Conservation (phyloP, 2,888 invertebrate species). For the Trilocha varians region DNA sequence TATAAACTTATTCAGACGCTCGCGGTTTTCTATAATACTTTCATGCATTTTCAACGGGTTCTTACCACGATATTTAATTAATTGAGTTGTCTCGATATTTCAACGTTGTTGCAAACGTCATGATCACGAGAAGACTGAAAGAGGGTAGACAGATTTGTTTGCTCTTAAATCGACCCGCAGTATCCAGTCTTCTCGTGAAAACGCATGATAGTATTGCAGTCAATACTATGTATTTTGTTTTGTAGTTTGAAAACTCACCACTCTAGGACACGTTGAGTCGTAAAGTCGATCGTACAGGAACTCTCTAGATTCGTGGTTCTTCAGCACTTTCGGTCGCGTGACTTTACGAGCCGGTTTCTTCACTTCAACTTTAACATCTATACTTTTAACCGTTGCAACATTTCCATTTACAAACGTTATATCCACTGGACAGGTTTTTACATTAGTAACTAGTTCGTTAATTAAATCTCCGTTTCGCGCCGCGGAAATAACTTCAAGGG, state of each 20-base stretch:
- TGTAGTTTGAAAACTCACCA: slow-evolving; percentile 33
- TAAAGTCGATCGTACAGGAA: slow-evolving; percentile 58
- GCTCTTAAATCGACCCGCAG: no score
- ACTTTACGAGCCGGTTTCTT: slow-evolving; percentile 38
- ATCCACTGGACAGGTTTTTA: slow-evolving; percentile 27
- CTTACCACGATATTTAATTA: no score
- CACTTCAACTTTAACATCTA: slow-evolving; percentile 19
- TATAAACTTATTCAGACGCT: no score
- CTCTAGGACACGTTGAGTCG: slow-evolving; percentile 46
- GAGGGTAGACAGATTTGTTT: no score
- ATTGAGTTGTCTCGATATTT: no score
- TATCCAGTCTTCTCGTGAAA: no score
- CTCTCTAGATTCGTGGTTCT: slow-evolving; percentile 46
- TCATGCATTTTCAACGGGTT: no score
- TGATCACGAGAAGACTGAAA: no score
- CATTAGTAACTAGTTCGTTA: slow-evolving; percentile 19
- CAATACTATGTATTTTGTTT: background rate
- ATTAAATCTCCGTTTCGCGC: slow-evolving; percentile 25
- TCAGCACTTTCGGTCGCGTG: slow-evolving; percentile 51
- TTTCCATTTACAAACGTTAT: background rate
- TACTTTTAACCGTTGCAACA: slow-evolving; percentile 8
- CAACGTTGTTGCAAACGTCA: no score
- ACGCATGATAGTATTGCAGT: no score
- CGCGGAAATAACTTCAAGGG: slow-evolving; percentile 23
- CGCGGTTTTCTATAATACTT: no score